A percentile compares a stretch with the other conserved stretches of the same genome.
Evolutionary conservation across 2,797 vertebrate species (phyloP).

Genomic region (Gambusia yucatana): DNA sequence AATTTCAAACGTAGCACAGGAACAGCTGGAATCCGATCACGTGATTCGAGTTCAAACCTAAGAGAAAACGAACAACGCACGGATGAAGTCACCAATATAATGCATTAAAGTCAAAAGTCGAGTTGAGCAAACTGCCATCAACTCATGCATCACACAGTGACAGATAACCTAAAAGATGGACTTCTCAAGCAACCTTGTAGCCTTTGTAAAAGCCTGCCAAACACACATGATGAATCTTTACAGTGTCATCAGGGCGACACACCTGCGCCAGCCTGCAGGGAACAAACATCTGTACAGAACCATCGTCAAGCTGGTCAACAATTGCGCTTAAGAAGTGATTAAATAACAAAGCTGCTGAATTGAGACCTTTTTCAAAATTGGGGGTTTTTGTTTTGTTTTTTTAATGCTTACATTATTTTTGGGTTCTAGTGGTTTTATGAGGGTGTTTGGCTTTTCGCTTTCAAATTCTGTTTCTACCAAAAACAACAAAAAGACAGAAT

Average conservation of each 20-base stretch:
- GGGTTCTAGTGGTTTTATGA: not conserved
- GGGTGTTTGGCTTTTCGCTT: not conserved
- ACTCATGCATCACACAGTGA: constrained; percentile 76
- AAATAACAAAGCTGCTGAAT: not conserved
- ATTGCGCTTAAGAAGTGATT: not conserved
- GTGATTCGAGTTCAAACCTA: not conserved
- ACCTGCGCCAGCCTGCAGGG: constrained; percentile 16
- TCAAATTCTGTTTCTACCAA: not conserved
- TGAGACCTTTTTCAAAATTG: not conserved
- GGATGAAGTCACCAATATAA: constrained; percentile 46
- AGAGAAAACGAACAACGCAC: not conserved
- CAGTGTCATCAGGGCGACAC: constrained; percentile 45
- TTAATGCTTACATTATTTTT: too few species aligned
- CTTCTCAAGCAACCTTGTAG: constrained; percentile 72
- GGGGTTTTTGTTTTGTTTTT: too few species aligned
- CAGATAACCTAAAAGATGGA: constrained; percentile 67
- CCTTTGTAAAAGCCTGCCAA: constrained; percentile 65
- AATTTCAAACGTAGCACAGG: not conserved
- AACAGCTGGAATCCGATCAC: not conserved
- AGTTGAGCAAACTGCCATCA: constrained; percentile 39
- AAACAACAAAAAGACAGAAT: not conserved
- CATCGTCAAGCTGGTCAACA: not conserved
- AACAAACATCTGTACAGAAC: constrained; percentile 8
- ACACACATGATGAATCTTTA: constrained; percentile 71
- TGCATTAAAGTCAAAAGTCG: constrained; percentile 52